Conservation (phyloP, 2,888 invertebrate species). For the Lamproptera curius region DNA sequence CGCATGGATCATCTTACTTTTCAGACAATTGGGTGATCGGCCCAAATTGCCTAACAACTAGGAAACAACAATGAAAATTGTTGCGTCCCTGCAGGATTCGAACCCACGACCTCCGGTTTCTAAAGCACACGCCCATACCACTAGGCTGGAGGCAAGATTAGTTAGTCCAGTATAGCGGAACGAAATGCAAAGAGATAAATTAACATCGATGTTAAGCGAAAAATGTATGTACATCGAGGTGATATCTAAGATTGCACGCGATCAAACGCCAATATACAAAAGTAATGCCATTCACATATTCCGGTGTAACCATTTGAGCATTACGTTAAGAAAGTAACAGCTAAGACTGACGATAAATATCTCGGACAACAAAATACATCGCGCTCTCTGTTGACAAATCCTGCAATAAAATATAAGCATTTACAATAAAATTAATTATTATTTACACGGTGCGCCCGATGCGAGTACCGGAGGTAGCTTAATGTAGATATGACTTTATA, state of each 20-base stretch:
- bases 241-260: neutral
- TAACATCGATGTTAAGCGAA: no score
- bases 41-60: no score
- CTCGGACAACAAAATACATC: conserved; percentile 71
- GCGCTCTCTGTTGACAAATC: conserved; percentile 77
- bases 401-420: conserved; percentile 78
- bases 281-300: conserved; percentile 40
- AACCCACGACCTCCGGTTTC: no score
- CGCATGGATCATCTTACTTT: no score
- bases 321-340: conserved; percentile 64
- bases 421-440: conserved; percentile 79
- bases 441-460: conserved; percentile 74
- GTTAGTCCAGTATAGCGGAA: no score
- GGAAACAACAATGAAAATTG: no score
- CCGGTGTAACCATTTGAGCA: conserved; percentile 54
- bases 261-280: conserved; percentile 20
- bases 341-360: conserved; percentile 66
- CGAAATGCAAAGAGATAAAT: no score
- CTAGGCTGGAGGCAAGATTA: no score
- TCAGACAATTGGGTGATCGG: no score
- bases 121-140: no score
- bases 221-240: neutral
- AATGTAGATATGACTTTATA: conserved; percentile 39
- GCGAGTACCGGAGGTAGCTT: conserved; percentile 42
- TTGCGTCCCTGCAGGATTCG: no score